A percentile compares a stretch with the other conserved stretches of the same genome.
Evolutionary conservation across 2,797 vertebrate species (phyloP).

Genomic region (Labroides dimidiatus): DNA sequence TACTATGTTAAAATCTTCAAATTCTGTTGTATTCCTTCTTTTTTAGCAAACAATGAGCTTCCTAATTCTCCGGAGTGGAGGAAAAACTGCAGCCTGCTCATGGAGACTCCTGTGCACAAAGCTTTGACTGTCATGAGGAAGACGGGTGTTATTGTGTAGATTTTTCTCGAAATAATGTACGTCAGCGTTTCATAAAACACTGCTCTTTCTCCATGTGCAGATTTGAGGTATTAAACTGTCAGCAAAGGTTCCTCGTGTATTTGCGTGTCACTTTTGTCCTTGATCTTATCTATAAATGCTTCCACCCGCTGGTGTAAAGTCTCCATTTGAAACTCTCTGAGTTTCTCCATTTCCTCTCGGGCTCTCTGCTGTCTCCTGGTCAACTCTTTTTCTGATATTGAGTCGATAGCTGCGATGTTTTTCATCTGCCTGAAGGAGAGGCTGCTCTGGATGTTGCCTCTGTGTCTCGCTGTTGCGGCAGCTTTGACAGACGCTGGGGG

Average conservation of each 20-base stretch:
- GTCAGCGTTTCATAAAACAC: constrained; percentile 7
- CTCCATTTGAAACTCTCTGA: constrained; percentile 68
- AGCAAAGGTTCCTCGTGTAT: constrained; percentile 6
- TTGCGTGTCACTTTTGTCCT: constrained; percentile 28
- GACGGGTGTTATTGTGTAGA: constrained; percentile 63
- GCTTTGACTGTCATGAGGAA: constrained; percentile 74
- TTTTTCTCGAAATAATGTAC: background rate
- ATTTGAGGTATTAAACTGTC: background rate
- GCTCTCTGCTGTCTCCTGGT: constrained; percentile 59
- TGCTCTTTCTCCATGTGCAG: background rate
- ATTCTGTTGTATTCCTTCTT: background rate
- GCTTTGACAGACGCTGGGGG: constrained; percentile 1
- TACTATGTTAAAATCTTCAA: too few species aligned
- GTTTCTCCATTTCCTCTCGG: constrained; percentile 66
- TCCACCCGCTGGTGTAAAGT: constrained; percentile 75
- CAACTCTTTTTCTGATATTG: constrained; percentile 81
- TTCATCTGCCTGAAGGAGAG: constrained; percentile 83
- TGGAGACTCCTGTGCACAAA: constrained; percentile 78
- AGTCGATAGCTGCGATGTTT: constrained; percentile 82
- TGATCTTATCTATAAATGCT: constrained; percentile 74
- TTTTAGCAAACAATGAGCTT: constrained; percentile 70
- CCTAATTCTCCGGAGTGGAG: constrained; percentile 74
- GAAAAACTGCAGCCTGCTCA: constrained; percentile 67
- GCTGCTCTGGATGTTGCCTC: constrained; percentile 34
- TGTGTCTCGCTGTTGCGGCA: constrained; percentile 36